A percentile compares a stretch with the other conserved stretches of the same genome.
phyloP scores from a whole-genome alignment of 2,888 invertebrate species.

The Spilosoma lubricipeda region DNA sequence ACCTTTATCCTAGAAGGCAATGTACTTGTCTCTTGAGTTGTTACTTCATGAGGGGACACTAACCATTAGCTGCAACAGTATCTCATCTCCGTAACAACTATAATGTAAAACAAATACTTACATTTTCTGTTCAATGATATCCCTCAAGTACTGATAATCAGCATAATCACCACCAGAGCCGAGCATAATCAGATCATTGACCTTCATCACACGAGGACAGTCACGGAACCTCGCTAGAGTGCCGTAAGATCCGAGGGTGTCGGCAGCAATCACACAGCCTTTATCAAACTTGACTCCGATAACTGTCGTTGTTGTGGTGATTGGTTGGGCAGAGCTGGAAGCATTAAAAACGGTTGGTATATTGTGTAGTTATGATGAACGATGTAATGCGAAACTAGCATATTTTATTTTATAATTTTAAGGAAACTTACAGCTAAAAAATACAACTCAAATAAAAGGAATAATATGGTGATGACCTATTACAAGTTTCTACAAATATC shows the following conservation, averaged over 20 bases:
- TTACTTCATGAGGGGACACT: too few relatives aligned
- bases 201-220: conserved; percentile 93
- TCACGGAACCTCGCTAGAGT: conserved; percentile 95
- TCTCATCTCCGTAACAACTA: neutral
- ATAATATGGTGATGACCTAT: too few relatives aligned
- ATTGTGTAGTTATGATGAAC: too few relatives aligned
- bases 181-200: conserved; percentile 95
- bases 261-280: conserved; percentile 96
- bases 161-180: conserved; percentile 98
- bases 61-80: neutral
- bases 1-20: too few relatives aligned
- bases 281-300: conserved; percentile 94
- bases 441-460: too few relatives aligned
- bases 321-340: conserved; percentile 86
- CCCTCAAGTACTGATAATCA: conserved; percentile 96
- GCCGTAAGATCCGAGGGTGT: conserved; percentile 97
- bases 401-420: too few relatives aligned
- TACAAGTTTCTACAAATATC: too few relatives aligned
- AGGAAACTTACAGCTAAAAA: too few relatives aligned
- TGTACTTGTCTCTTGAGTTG: too few relatives aligned
- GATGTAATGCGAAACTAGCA: too few relatives aligned
- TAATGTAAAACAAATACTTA: conserved; percentile 73
- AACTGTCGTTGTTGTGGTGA: conserved; percentile 97
- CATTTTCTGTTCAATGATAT: conserved; percentile 95
- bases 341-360: neutral